phyloP scores from a whole-genome alignment of 2,888 invertebrate species.

The Scaptomyza flava region DNA sequence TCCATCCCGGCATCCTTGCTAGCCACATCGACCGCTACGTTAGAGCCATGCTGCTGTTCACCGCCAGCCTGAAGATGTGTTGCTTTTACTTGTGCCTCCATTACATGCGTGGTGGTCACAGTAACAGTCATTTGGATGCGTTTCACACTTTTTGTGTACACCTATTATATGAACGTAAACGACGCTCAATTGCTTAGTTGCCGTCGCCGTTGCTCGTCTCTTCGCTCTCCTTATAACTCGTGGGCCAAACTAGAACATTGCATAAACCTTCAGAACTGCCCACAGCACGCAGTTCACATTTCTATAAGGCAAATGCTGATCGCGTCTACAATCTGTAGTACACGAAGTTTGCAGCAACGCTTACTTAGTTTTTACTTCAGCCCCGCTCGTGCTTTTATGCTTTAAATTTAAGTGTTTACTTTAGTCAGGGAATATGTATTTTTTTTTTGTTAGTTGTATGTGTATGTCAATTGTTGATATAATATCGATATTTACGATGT shows the following conservation, averaged over 20 bases:
- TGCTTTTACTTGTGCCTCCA: conserved; percentile 82
- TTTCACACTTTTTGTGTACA: conserved; percentile 47
- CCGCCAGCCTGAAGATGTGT: conserved; percentile 67
- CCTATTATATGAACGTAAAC: conserved; percentile 44
- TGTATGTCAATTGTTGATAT: conserved; percentile 59
- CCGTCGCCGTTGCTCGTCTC: conserved; percentile 22
- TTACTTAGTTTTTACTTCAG: conserved; percentile 18
- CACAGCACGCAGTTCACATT: conserved; percentile 62
- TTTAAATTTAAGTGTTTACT: conserved; percentile 66
- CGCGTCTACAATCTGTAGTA: conserved; percentile 18
- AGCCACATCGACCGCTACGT: conserved; percentile 41
- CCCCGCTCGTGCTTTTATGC: conserved; percentile 31
- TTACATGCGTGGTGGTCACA: conserved; percentile 79
- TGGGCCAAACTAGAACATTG: conserved; percentile 71
- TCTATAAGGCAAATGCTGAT: conserved; percentile 31
- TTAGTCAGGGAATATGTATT: conserved; percentile 49
- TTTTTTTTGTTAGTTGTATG: conserved; percentile 41
- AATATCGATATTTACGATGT: conserved; percentile 51
- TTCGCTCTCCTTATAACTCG: conserved; percentile 46
- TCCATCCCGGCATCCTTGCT: conserved; percentile 51
- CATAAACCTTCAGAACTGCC: conserved; percentile 63
- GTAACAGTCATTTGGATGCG: conserved; percentile 81
- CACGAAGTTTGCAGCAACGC: conserved; percentile 30
- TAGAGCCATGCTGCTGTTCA: conserved; percentile 54
- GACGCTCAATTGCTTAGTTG: conserved; percentile 32